Evolutionary conservation across 2,797 vertebrate genomes (phyloP), one percentile per base, ranked within the genome.

Genomic region (Nasua narica): DNA sequence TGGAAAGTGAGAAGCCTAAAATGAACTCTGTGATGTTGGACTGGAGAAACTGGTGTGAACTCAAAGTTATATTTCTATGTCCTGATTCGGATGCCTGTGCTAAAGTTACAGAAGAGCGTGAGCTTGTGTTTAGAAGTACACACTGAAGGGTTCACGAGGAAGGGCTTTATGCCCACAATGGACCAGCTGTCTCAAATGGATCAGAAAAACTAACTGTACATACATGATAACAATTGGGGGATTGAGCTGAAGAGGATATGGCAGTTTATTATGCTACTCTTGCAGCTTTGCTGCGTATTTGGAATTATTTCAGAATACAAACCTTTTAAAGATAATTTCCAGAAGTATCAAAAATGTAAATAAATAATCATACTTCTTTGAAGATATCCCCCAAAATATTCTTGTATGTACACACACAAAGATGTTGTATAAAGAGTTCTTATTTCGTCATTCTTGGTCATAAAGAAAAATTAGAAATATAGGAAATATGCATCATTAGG

Each of bases 281-380:
- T 93, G 65, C 29, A 82, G 91, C 81, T 54, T 97, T 74, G 87
- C 56, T 90, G 16, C 84, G 65, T 85, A 54, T 92, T 87, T 84
- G 40, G 85, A 93, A 89, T 91, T 87, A 67, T 96, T 97, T 91
- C 52, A 87, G 92, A 96, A 79, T 78, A 76, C 32, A 82, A 83
- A 74, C 60, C 10, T 74, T 85, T 12, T 35, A 78, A 60, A 88
- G 77, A 48, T 62, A 78, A 96, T 89, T 89, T 89, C 62, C 83
- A 77, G 27, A 81, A 84, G 21, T 78, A 84, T 79, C 29, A 93
- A 96, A 96, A 97, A 93, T 78, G 18, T 50, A 69, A 94, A 50
- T 86, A 90, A 74, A 46, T 83, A 91, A 76, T 91, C 78, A 40
- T 85, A 46, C 58, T 69, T 87, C 54, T 79, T 90, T 8, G n/a